Base-by-base conservation (phyloP, 2,113 vertebrate genomes). In the Engraulis encrasicolus region DNA sequence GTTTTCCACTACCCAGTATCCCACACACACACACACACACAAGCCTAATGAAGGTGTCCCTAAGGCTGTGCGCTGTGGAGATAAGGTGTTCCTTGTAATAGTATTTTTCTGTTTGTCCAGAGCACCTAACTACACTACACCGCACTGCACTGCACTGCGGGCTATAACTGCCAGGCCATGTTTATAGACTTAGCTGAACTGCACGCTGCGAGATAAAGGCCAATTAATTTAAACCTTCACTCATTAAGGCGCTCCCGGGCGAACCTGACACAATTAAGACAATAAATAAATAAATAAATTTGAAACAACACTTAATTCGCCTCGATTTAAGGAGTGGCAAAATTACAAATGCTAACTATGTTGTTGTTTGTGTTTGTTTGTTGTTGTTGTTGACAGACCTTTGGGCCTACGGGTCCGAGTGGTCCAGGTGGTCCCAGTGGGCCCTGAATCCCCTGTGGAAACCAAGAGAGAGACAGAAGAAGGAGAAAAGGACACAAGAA, bases 371-470 rank as follows among this genome's bases (percentile, higher is more conserved):
- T 50, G 0, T 61, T 58, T 58, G 20, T 58, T 58, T 58, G 52
- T 20, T n/a, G n/a, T 23, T 12, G 27, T 34, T 80, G 14, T 79
- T 79, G 71, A 92, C 92, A 88, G 84, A 95, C 94, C 94, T 95
- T 93, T 85, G 91, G 91, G 87, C 94, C 93, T 12, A 88, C 90
- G 61, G 14, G 92, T 83, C 94, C 94, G 7, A 88, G 86, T 79
- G 84, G 89, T 85, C 94, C 93, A 45, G 92, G 90, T 61, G 81
- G 86, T 54, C 94, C 94, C 34, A 0, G 81, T 38, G 91, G 90
- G 15, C 92, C 93, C 74, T 91, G 88, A 36, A 86, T 82, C 82
- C 93, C 93, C 94, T 93, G 86, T 31, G 71, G 79, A 78, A 82
- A 34, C n/a, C n/a, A n/a, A n/a, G n/a, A n/a, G n/a, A 83, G 71